Evolutionary conservation across 2,113 vertebrate species (phyloP).

Genomic region (Apteryx mantelli): DNA sequence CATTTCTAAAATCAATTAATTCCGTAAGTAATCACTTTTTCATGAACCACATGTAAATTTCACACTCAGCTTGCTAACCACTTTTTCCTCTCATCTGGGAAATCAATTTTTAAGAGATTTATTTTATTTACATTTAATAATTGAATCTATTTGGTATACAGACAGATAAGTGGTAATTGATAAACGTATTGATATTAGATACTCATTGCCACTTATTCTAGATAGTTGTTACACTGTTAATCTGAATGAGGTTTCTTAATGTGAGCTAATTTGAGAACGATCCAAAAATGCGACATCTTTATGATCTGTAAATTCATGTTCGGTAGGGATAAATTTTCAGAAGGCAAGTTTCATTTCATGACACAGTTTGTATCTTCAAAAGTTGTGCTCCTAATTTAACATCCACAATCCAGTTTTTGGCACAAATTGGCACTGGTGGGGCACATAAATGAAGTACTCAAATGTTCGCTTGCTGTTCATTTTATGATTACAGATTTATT

Average conservation of each 20-base stretch:
- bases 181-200: slow-evolving; percentile 20
- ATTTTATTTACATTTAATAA: slow-evolving; percentile 62
- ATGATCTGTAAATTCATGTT: not conserved
- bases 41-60: slow-evolving; percentile 69
- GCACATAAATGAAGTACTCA: not conserved
- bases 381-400: not conserved
- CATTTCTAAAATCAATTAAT: slow-evolving; percentile 65
- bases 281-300: not conserved
- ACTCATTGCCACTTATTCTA: not conserved
- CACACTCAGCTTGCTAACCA: slow-evolving; percentile 66
- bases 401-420: not conserved
- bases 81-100: slow-evolving; percentile 67
- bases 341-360: not conserved
- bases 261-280: not conserved
- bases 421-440: not conserved
- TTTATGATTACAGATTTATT: not conserved
- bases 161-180: slow-evolving; percentile 19
- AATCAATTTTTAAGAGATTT: slow-evolving; percentile 69
- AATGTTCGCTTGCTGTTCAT: not conserved
- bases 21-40: slow-evolving; percentile 65
- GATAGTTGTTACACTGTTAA: not conserved
- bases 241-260: not conserved
- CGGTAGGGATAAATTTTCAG: not conserved
- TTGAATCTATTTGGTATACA: slow-evolving; percentile 44
- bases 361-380: not conserved